Evolutionary conservation across 2,113 vertebrate species (phyloP), one percentile per base, ranked within the genome.

Genomic region (Seriola dumerili): DNA sequence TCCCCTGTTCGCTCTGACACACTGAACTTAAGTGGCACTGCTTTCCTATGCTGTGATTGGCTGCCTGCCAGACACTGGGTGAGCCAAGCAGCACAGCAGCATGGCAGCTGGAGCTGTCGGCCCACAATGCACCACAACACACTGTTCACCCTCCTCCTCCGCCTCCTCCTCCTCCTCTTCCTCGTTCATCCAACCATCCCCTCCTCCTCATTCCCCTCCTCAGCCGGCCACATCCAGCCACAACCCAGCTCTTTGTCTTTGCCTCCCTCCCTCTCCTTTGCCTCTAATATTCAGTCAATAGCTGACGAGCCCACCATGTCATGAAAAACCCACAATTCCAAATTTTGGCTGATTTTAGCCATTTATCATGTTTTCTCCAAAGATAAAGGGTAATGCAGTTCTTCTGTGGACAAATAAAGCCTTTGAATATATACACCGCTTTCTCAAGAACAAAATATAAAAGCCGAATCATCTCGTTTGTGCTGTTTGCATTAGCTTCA

Each of bases 21-120:
- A 94, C 92, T 95, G 94, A 95, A 94, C 93, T 95, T 83, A 90
- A 94, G 89, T 95, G 94, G 91, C 94, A 92, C 93, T 82, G 91
- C 93, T 94, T 94, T 69, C 85, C 84, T 86, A 78, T 78, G 55
- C 90, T 89, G 87, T 89, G 85, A 94, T 94, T 95, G 95, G 95
- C 93, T 88, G 91, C 76, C 90, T 85, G 91, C 94, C 95, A 95
- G 93, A 90, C 89, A 87, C 91, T 91, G 91, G 88, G 46, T 86
- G 88, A 94, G 89, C 86, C 85, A 85, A 89, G 87, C 87, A 88
- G 90, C 89, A 85, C 88, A 91, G 92, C 83, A 73, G 78, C 91
- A 87, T 88, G 92, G 90, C 92, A 94, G 93, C 92, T 93, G 92
- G 90, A 90, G 92, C 72, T 64, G 83, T 68, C 85, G 58, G 81